Conservation (phyloP, 2,888 invertebrate species). For the Pyrrhia umbra region DNA sequence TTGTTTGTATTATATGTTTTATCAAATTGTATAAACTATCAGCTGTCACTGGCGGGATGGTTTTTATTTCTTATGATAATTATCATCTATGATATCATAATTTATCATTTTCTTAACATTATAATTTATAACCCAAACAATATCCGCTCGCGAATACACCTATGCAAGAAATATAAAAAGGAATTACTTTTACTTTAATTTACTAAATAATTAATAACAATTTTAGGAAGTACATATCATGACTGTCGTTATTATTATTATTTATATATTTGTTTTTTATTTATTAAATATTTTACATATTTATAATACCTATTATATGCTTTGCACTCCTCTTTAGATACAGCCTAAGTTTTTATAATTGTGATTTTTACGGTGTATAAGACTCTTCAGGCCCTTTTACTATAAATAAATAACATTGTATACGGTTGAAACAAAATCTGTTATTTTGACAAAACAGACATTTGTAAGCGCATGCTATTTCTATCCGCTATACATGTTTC, state of each 20-base stretch:
- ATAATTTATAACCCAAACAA: constrained; percentile 59
- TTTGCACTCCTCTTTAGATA: constrained; percentile 66
- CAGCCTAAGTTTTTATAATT: constrained; percentile 54
- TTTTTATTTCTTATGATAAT: constrained; percentile 46
- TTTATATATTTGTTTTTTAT: constrained; percentile 57
- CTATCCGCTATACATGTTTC: not conserved
- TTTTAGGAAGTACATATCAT: constrained; percentile 75
- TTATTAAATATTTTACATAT: constrained; percentile 59
- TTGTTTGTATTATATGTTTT: not conserved
- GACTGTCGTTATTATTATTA: constrained; percentile 59
- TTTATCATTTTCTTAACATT: constrained; percentile 54
- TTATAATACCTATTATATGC: constrained; percentile 61
- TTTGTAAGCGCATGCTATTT: no score
- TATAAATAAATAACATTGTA: constrained; percentile 45
- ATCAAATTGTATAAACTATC: constrained; percentile 53
- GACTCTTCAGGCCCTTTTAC: constrained; percentile 14
- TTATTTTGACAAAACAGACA: no score
- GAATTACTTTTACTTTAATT: constrained; percentile 61
- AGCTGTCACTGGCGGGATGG: constrained; percentile 27
- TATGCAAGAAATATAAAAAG: constrained; percentile 63
- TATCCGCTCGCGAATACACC: constrained; percentile 62
- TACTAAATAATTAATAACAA: constrained; percentile 79
- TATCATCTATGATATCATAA: constrained; percentile 62
- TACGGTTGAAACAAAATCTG: not conserved
- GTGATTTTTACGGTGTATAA: constrained; percentile 49